Evolutionary conservation across 2,888 invertebrate genomes (phyloP).

Genomic region (Caradrina clavipalpis): DNA sequence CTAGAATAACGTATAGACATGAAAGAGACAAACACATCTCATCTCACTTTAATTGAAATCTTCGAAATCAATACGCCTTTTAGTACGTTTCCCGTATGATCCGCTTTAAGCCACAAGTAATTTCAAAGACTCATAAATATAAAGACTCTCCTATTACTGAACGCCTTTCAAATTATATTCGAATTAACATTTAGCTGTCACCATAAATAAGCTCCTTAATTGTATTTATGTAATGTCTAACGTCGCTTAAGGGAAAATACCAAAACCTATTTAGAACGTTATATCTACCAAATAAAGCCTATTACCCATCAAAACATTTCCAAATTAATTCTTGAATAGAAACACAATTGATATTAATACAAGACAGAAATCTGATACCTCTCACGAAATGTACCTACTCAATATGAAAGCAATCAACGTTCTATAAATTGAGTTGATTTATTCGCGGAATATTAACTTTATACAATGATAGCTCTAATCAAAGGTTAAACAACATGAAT

Average conservation of each 20-base stretch:
- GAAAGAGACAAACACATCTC: too few species aligned
- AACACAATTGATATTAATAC: constrained; percentile 26
- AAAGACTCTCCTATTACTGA: constrained; percentile 5
- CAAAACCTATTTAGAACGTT: constrained; percentile 20
- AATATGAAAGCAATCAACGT: constrained; percentile 30
- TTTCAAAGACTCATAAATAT: background rate
- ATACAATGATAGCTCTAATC: constrained; percentile 12
- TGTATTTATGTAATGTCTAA: constrained; percentile 18
- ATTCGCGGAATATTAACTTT: constrained; percentile 18
- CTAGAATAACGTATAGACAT: too few species aligned
- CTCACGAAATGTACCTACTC: constrained; percentile 3
- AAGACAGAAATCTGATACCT: constrained; percentile 19
- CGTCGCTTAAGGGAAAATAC: background rate
- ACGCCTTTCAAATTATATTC: constrained; percentile 2
- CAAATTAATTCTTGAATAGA: constrained; percentile 10
- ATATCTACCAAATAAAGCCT: constrained; percentile 26
- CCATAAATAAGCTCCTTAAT: constrained; percentile 8
- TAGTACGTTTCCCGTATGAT: too few species aligned
- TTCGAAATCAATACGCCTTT: too few species aligned
- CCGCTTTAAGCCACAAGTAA: background rate
- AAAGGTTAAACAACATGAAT: background rate
- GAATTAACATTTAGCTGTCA: background rate
- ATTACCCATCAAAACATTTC: constrained; percentile 6
- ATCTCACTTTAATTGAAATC: too few species aligned
- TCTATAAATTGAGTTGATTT: constrained; percentile 17